Base-by-base conservation (phyloP, 2,113 vertebrate genomes). In the Oryzias celebensis region DNA sequence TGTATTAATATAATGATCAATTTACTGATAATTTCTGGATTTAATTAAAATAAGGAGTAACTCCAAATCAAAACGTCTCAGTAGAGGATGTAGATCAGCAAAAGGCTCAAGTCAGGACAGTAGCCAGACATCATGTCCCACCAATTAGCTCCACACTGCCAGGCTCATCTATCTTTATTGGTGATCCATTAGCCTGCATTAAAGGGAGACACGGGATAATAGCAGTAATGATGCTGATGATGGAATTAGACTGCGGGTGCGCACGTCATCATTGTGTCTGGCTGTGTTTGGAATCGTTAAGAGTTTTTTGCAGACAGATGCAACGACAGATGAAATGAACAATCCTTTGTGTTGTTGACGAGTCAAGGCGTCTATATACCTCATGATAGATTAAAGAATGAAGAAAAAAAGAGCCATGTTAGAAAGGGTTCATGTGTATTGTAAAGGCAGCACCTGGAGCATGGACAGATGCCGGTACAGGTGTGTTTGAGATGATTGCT, bases 81-180 rank as follows among this genome's bases (percentile, higher is more conserved):
- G 77, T 20, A 28, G 80, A 64, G 68, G 70, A 74, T 65, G 80
- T 77, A 84, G 82, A 86, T 85, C 43, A 50, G 61, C 65, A 76
- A 76, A 75, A 87, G 74, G 73, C 75, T 78, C 41, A 72, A 75
- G 80, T 80, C 86, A 86, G 83, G 81, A 85, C 82, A 84, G 81
- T 86, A 89, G 90, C 89, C 91, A 93, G 91, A 92, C 91, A 92
- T 90, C 91, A 92, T 92, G 92, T 92, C 88, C 91, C 89, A 77
- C 85, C 91, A 91, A 92, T 93, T 93, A 93, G 89, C 88, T 83
- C 78, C 89, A 88, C 85, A 82, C 82, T 88, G 88, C 90, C 89
- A 87, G 79, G 85, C 91, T 92, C 91, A 92, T 93, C 89, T 90
- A 91, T 93, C 92, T 93, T 92, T 91, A 93, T 91, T 90, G 92